Evolutionary conservation across 2,113 vertebrate genomes (phyloP).

Genomic region (Nesogale talazaci): DNA sequence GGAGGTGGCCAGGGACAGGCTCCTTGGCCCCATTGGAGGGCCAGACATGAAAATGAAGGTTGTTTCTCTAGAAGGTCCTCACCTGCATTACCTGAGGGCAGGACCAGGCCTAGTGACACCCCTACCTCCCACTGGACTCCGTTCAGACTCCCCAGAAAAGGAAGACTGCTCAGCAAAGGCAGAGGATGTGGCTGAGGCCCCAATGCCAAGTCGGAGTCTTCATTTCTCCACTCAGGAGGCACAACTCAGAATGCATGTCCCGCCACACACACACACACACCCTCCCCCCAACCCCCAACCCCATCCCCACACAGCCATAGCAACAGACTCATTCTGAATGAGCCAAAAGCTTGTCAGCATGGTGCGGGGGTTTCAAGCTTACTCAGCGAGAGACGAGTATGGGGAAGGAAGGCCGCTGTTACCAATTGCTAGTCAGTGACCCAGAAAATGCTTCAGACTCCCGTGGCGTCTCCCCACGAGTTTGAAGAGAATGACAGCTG

Average conservation of each 20-base stretch:
- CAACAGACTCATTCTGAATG: not conserved
- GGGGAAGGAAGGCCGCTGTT: not conserved
- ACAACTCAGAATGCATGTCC: too few species aligned
- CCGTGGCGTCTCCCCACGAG: not conserved
- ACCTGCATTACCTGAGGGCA: not conserved
- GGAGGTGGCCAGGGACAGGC: not conserved
- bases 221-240: not conserved
- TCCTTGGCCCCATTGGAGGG: not conserved
- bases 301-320: not conserved
- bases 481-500: constrained; percentile 48
- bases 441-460: constrained; percentile 61
- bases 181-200: constrained; percentile 19
- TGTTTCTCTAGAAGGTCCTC: not conserved
- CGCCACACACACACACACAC: too few species aligned
- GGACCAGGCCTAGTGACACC: constrained; percentile 58
- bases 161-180: constrained; percentile 63
- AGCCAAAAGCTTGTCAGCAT: not conserved
- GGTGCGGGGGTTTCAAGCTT: not conserved
- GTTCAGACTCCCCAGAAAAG: constrained; percentile 57
- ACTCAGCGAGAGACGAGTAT: not conserved
- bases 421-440: constrained; percentile 57
- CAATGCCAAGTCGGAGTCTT: not conserved
- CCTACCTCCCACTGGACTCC: constrained; percentile 54
- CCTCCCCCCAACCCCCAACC: too few species aligned
- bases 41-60: not conserved